Conservation (phyloP, 2,797 vertebrate species). For the Mycteria americana region DNA sequence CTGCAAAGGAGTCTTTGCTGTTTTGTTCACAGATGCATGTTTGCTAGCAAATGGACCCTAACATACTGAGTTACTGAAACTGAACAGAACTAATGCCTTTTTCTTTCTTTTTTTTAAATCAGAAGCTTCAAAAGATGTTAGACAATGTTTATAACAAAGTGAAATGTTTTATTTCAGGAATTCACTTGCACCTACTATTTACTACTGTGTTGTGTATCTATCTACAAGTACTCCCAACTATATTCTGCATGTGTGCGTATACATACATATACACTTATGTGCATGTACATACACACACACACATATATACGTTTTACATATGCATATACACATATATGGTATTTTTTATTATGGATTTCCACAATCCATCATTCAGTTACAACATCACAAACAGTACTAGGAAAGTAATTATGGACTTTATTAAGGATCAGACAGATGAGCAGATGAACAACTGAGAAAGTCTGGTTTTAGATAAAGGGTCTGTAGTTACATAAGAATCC, state of each 20-base stretch:
- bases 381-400: neutral
- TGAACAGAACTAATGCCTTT: neutral
- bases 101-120: neutral
- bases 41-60: neutral
- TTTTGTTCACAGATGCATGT: neutral
- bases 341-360: neutral
- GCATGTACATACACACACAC: neutral
- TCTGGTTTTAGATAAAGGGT: neutral
- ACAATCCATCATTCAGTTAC: neutral
- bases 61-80: neutral
- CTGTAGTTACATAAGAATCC: neutral
- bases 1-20: neutral
- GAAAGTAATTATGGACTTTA: neutral
- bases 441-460: neutral
- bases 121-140: neutral
- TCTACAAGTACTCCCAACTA: neutral
- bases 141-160: neutral
- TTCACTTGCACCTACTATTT: neutral
- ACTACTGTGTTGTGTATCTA: too few relatives aligned
- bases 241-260: neutral
- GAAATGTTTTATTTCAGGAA: neutral
- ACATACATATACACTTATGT: neutral
- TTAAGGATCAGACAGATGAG: neutral
- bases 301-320: neutral
- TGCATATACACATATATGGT: too few relatives aligned